Percentiles rank a stretch among this genome's conserved stretches.
Conservation (phyloP, 2,888 invertebrate genomes). For the Congeria kusceri region DNA sequence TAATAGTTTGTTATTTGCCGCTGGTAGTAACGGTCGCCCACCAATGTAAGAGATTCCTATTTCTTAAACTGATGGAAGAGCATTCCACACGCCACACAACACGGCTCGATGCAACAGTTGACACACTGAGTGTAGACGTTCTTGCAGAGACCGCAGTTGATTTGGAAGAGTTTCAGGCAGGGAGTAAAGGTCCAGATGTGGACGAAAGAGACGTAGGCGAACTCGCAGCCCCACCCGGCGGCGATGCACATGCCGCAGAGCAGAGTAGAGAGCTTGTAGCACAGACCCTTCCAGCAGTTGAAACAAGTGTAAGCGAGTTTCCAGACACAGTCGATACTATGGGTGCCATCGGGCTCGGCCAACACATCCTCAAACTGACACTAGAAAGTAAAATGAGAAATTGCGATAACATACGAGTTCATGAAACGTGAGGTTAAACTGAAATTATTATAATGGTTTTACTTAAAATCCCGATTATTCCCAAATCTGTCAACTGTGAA, state of each 20-base stretch:
- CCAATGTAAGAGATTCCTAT: background rate
- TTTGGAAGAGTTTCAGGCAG: constrained; percentile 89
- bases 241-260: constrained; percentile 90
- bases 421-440: too few species aligned
- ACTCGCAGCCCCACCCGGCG: constrained; percentile 86
- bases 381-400: constrained; percentile 72
- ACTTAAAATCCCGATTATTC: too few species aligned
- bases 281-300: constrained; percentile 89
- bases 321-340: constrained; percentile 89
- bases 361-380: constrained; percentile 76
- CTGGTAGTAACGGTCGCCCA: too few species aligned
- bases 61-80: constrained; percentile 62
- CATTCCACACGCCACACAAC: constrained; percentile 57
- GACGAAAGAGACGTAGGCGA: constrained; percentile 86
- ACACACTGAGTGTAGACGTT: constrained; percentile 62
- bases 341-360: constrained; percentile 75
- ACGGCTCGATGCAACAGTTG: constrained; percentile 60
- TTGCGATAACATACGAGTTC: too few species aligned
- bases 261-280: constrained; percentile 89
- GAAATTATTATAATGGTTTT: too few species aligned
- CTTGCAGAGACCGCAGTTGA: constrained; percentile 84
- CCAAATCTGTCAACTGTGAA: too few species aligned
- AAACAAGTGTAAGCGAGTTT: constrained; percentile 88
- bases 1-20: too few species aligned
- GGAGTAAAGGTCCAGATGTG: constrained; percentile 92